Evolutionary conservation across 2,113 vertebrate genomes (phyloP), one percentile per base, ranked within the genome.

Genomic region (Mobula birostris): DNA sequence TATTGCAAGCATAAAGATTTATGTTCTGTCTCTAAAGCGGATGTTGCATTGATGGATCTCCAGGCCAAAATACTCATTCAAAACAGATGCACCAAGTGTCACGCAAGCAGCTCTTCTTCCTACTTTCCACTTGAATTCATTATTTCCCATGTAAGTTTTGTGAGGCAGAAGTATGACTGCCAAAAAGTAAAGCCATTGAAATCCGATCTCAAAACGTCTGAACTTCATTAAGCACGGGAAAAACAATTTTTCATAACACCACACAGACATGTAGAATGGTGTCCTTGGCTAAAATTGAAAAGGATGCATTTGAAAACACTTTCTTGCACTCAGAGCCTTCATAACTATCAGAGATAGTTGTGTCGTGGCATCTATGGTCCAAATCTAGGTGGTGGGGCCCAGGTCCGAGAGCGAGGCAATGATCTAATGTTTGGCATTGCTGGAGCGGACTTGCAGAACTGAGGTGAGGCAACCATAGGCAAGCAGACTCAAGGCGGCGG

Each of bases 21-120:
- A 5, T 79, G 2, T 79, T 74, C 17, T 74, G 72, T 19, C 21
- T 74, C 72, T 5, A 74, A 74, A 9, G 9, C 29, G 29, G 76
- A n/a, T 29, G 19, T 24, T n/a, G 29, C 32, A 77, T 77, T 29
- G 32, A 79, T 36, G 14, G n/a, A 79, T 79, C 32, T 36, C 77
- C 14, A 14, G n/a, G n/a, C 83, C 83, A 87, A 61, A 58, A 56
- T 87, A 29, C 12, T 56, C 70, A 93, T 74, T 24, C 91, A 74
- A 48, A 14, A 14, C 91, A 93, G 36, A 72, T 74, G 70, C 70
- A 93, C 91, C 24, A 74, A 93, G 91, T 93, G 91, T 93, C 70
- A 29, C 63, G 61, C 36, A 56, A 74, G 36, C 63, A 93, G 24
- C 40, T 48, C 91, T 40, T 74, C 36, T 74, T 40, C 48, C 21